A percentile compares a stretch with the other conserved stretches of the same genome.
phyloP scores from a whole-genome alignment of 1,140 invertebrate species.

The Conopomorpha cramerella region DNA sequence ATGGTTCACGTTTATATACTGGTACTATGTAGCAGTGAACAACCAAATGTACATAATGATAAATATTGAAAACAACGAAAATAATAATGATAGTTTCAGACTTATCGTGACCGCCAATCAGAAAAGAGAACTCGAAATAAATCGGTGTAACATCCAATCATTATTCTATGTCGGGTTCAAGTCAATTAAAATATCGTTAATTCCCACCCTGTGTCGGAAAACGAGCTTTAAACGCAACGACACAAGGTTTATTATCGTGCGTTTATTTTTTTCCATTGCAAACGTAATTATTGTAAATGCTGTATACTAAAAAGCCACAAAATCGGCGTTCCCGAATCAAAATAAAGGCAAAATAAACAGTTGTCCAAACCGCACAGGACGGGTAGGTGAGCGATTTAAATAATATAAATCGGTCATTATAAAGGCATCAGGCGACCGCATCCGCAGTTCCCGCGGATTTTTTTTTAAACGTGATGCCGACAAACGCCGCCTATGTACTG shows the following conservation, averaged over 20 bases:
- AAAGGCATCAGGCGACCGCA: conserved; percentile 17
- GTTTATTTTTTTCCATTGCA: conserved; percentile 26
- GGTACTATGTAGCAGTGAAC: no score
- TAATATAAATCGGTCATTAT: conserved; percentile 35
- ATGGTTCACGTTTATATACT: no score
- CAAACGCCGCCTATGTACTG: no score
- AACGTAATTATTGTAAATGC: conserved; percentile 56
- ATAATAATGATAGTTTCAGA: conserved; percentile 51
- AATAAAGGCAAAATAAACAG: conserved; percentile 58
- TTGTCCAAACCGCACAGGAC: conserved; percentile 28
- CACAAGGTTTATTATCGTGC: conserved; percentile 20
- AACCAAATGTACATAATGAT: no score
- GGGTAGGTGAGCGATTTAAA: conserved; percentile 18
- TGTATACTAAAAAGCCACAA: conserved; percentile 56
- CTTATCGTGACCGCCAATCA: conserved; percentile 57
- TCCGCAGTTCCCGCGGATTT: conserved; percentile 4
- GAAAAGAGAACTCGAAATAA: conserved; percentile 57
- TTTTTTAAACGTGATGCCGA: no score
- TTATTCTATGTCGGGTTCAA: conserved; percentile 56
- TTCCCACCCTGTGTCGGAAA: conserved; percentile 30
- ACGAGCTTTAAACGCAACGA: conserved; percentile 17
- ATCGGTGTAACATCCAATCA: conserved; percentile 59
- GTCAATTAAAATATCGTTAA: conserved; percentile 62
- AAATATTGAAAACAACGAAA: no score
- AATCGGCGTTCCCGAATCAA: conserved; percentile 53